Conservation (phyloP, 2,888 invertebrate species). For the Parnassius smintheus region DNA sequence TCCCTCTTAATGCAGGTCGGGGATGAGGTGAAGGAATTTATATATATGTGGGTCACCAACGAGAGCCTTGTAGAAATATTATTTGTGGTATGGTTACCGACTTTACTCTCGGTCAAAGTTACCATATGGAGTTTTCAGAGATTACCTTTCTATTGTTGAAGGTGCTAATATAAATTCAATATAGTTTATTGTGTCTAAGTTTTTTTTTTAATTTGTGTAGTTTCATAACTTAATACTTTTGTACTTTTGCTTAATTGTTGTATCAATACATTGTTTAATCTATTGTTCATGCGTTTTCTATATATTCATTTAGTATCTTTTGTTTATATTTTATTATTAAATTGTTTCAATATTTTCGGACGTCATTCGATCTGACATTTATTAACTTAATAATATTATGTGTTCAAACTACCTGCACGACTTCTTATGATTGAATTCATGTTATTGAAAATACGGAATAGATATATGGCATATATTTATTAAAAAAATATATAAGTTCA, state of each 20-base stretch:
- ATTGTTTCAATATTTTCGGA: neutral
- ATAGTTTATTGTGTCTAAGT: no score
- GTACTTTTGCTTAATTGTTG: no score
- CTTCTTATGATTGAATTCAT: slow-evolving; percentile 12
- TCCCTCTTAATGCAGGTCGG: neutral
- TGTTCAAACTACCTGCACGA: slow-evolving; percentile 20
- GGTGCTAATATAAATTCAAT: slow-evolving; percentile 5
- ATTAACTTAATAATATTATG: slow-evolving; percentile 14
- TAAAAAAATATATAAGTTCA: slow-evolving; percentile 7
- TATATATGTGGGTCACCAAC: neutral
- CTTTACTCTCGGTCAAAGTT: slow-evolving; percentile 6
- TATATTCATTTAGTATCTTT: neutral
- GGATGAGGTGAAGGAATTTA: neutral
- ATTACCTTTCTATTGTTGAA: slow-evolving; percentile 5
- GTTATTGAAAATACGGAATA: slow-evolving; percentile 9
- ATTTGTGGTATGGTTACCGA: slow-evolving; percentile 10
- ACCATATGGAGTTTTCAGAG: slow-evolving; percentile 1
- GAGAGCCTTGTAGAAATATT: slow-evolving; percentile 11
- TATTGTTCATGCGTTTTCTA: neutral
- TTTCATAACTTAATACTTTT: no score
- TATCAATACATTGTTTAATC: neutral
- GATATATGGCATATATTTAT: slow-evolving; percentile 8
- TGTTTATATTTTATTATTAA: neutral
- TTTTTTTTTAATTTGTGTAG: no score
- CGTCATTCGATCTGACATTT: neutral